Conservation (phyloP, 2,888 invertebrate species). For the Acanthosepion esculentum region DNA sequence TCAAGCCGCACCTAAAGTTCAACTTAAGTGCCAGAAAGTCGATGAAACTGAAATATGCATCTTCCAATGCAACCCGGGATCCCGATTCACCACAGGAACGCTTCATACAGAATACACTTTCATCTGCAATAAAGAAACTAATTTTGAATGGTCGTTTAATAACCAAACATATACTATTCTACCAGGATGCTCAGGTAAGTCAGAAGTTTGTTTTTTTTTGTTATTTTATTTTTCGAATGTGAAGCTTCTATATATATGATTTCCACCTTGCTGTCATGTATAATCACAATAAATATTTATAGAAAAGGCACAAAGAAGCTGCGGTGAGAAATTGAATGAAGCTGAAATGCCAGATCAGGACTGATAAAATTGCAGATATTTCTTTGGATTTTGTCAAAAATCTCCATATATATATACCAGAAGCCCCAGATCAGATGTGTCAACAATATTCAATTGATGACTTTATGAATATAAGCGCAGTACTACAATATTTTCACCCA, state of each 20-base stretch:
- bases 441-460: no score
- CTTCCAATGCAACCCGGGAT: conserved; percentile 59
- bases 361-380: no score
- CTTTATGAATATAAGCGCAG: no score
- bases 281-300: no score
- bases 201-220: background rate
- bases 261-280: no score
- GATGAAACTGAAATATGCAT: conserved; percentile 61
- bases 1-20: conserved; percentile 62
- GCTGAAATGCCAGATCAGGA: no score
- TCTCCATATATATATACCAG: no score
- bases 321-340: no score
- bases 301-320: no score
- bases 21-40: conserved; percentile 58
- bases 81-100: conserved; percentile 56
- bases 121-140: background rate
- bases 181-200: conserved; percentile 71
- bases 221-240: background rate
- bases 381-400: no score
- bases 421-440: no score
- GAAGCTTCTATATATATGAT: background rate
- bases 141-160: conserved; percentile 49
- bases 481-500: no score
- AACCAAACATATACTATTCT: conserved; percentile 61
- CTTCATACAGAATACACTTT: conserved; percentile 1